Conservation (phyloP, 1,140 invertebrate species). For the Saccostrea glomerata region DNA sequence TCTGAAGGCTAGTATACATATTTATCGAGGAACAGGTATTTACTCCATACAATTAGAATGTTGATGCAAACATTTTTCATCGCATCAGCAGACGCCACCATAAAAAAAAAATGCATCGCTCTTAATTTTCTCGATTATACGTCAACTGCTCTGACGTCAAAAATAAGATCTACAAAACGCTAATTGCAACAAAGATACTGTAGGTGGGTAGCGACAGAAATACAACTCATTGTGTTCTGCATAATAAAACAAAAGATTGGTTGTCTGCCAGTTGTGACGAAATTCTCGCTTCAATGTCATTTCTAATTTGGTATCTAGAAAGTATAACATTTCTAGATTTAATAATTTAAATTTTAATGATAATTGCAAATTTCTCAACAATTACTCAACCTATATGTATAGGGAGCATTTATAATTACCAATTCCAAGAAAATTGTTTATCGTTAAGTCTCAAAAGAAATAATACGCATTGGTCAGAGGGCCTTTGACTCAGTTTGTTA, state of each 20-base stretch:
- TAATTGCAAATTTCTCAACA: too few relatives aligned
- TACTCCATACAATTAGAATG: background rate
- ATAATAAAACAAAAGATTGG: background rate
- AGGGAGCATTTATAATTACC: too few relatives aligned
- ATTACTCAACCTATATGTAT: too few relatives aligned
- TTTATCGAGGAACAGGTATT: background rate
- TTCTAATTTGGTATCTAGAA: background rate
- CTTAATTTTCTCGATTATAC: background rate
- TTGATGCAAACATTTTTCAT: background rate
- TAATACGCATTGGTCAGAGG: too few relatives aligned
- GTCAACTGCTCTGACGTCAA: conserved; percentile 21
- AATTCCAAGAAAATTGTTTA: too few relatives aligned
- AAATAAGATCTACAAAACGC: conserved; percentile 1
- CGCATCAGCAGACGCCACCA: background rate
- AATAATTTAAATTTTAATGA: too few relatives aligned
- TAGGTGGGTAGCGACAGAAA: background rate
- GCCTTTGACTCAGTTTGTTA: too few relatives aligned
- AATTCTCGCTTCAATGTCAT: conserved; percentile 6
- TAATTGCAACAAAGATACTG: background rate
- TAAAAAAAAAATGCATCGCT: background rate
- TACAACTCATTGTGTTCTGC: background rate
- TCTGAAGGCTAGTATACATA: too few relatives aligned
- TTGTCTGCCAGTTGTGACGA: background rate
- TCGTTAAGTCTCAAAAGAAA: too few relatives aligned
- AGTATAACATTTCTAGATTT: background rate